phyloP scores from a whole-genome alignment of 2,113 vertebrate species.

The Ciconia stormi region DNA sequence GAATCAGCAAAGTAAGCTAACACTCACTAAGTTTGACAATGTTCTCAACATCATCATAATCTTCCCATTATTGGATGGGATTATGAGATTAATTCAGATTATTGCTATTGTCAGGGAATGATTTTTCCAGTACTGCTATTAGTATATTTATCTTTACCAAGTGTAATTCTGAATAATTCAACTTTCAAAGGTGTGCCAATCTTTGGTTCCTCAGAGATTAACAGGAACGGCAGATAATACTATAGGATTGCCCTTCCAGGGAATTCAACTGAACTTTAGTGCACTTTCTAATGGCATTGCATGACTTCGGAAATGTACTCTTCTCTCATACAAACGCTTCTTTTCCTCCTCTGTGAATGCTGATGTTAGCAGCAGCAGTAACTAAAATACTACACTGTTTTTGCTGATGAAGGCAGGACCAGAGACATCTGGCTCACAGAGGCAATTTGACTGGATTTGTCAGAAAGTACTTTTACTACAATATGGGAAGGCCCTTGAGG shows the following conservation, averaged over 20 bases:
- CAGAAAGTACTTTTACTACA: background rate
- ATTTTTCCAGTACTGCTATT: background rate
- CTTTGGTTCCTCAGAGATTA: background rate
- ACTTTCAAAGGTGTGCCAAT: background rate
- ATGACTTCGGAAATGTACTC: background rate
- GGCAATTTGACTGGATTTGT: background rate
- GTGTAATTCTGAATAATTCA: background rate
- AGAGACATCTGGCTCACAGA: background rate
- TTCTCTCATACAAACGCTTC: background rate
- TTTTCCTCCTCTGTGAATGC: background rate
- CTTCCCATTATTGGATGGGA: background rate
- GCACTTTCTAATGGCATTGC: background rate
- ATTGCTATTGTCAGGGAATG: background rate
- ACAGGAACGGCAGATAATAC: background rate
- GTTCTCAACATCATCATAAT: background rate
- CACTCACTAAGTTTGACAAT: background rate
- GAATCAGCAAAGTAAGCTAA: background rate
- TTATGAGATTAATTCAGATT: background rate
- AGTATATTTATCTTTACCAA: background rate
- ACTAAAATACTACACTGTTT: background rate
- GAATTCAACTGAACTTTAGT: background rate
- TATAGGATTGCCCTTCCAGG: background rate
- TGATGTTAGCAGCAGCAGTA: background rate
- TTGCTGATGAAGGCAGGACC: background rate
- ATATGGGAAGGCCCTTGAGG: background rate